Evolutionary conservation across 2,113 vertebrate species (phyloP).

Genomic region (Apodemus sylvaticus): DNA sequence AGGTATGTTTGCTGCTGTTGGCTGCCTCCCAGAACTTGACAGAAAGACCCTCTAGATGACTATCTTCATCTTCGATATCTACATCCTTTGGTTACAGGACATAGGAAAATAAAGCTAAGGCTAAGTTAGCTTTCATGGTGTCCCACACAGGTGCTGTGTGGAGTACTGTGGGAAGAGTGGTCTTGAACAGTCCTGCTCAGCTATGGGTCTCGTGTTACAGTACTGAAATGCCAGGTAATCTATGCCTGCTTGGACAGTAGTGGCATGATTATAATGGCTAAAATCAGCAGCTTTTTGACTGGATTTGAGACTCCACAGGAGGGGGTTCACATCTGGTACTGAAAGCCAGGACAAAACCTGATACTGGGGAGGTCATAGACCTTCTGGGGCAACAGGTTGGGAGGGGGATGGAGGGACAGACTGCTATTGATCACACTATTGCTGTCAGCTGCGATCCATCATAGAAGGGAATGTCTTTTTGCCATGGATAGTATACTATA

Average conservation of each 20-base stretch:
- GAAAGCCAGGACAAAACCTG: background rate
- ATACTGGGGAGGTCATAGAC: background rate
- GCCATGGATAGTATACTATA: background rate
- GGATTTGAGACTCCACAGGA: background rate
- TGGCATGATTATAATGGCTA: background rate
- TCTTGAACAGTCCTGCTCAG: background rate
- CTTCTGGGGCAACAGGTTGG: too few relatives aligned
- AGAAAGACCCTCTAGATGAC: background rate
- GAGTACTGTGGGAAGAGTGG: background rate
- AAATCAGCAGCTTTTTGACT: background rate
- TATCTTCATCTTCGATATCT: too few relatives aligned
- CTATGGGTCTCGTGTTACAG: fast-evolving
- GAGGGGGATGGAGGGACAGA: background rate
- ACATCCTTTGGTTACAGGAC: background rate
- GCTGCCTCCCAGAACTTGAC: too few relatives aligned
- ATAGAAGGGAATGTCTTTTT: background rate
- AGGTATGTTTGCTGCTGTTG: background rate
- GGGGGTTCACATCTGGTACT: background rate
- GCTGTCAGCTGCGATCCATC: background rate
- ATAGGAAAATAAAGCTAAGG: background rate
- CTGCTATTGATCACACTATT: background rate
- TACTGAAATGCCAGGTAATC: background rate
- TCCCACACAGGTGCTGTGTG: too few relatives aligned
- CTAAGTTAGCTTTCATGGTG: background rate
- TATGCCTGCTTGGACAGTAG: background rate